Base-by-base conservation (phyloP, 2,888 invertebrate genomes). In the Beris chalybata region DNA sequence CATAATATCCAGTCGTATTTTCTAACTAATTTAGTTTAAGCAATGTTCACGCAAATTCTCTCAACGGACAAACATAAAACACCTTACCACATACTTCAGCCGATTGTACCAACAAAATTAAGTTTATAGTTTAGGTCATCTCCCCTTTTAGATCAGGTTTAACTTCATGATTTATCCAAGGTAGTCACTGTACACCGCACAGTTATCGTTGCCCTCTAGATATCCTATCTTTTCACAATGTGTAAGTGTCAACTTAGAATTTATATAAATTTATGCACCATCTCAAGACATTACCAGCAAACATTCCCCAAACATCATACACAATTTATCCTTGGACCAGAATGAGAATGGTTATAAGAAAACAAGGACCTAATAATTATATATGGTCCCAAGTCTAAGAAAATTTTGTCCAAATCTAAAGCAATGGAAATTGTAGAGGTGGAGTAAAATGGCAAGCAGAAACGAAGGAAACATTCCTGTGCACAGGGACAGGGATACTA, bases 311-410 rank as follows among this genome's bases (percentile, higher is more conserved):
- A 58, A 45, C n/a, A 47, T 47, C 32, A 5, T 12, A 59, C n/a
- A 59, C 47, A 30, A 47, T 59, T 59, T 31, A 31, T 59, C 48
- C 58, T 43, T 30, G 12, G 13, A 13, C 31, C 31, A 29, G 31
- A 31, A 31, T 5, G 12, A 11, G 12, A 57, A 57, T 59, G 30
- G n/a, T 30, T 59, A 29, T 22, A 68, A 61, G 67, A 59, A 66
- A 66, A 61, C 65, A 65, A 65, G 64, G 55, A 55, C 59, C 44
- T 68, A 68, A 68, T 68, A 68, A 68, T 68, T 68, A 68, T 68
- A 68, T 68, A 68, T 65, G 55, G 65, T 65, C 65, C 59, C 61
- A 55, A 31, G 47, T 61, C 65, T 50, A 48, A 61, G 55, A 65
- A 67, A 61, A 48, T 47, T 61, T 68, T 50, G 61, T 58, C 65